phyloP scores from a whole-genome alignment of 1,140 invertebrate genomes.

The Drosophila equinoxialis region DNA sequence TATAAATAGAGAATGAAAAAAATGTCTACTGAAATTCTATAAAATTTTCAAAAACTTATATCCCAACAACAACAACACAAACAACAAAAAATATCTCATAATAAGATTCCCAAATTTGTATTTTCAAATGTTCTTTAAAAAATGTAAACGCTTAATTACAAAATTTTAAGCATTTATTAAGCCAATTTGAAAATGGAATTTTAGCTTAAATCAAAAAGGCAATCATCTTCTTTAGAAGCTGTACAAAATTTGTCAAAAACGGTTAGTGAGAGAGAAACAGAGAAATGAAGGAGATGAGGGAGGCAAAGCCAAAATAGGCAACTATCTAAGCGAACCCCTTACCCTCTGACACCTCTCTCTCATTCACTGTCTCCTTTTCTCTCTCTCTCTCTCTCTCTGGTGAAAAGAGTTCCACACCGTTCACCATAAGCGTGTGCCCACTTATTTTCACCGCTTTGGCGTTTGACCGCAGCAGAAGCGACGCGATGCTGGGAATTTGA shows the following conservation, averaged over 20 bases:
- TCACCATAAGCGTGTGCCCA: constrained; percentile 13
- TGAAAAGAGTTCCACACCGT: no score
- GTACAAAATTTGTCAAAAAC: not conserved
- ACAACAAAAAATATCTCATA: no score
- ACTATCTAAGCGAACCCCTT: not conserved
- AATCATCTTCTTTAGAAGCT: constrained; percentile 3
- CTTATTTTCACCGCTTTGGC: constrained; percentile 46
- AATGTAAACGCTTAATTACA: no score
- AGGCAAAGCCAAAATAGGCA: constrained; percentile 15
- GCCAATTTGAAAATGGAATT: not conserved
- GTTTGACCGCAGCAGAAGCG: constrained; percentile 40
- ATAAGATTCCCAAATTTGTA: no score
- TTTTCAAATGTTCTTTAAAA: no score
- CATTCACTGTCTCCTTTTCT: not conserved
- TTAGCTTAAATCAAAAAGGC: not conserved
- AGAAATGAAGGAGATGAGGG: not conserved
- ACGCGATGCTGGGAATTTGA: constrained; percentile 54
- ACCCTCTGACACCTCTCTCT: not conserved
- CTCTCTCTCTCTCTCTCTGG: not conserved
- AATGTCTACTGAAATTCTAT: no score
- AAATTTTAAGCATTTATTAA: no score
- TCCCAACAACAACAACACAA: no score
- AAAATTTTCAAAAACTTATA: no score
- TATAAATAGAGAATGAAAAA: no score
- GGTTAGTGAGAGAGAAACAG: not conserved